Evolutionary conservation across 1,140 invertebrate species (phyloP).

Genomic region (Dendroctonus ponderosae): DNA sequence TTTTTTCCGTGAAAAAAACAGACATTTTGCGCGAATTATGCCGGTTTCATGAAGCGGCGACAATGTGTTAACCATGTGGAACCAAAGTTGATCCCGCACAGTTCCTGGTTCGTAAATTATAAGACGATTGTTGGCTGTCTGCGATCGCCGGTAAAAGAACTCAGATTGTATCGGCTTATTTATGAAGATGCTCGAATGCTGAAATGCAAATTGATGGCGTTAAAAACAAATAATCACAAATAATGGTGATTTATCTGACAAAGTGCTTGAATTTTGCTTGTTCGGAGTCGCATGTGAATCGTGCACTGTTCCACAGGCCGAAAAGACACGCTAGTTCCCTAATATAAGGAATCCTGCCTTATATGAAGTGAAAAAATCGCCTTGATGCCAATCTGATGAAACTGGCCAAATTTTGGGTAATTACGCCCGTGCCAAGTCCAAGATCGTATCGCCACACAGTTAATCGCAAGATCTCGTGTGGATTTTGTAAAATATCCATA

Average conservation of each 20-base stretch:
- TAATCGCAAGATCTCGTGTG: conserved; percentile 26
- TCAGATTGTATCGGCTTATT: conserved; percentile 24
- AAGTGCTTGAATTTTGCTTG: background rate
- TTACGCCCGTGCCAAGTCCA: conserved; percentile 13
- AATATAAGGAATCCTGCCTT: no score
- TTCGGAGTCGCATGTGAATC: background rate
- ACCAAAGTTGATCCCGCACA: no score
- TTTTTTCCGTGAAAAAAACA: no score
- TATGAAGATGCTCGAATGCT: conserved; percentile 23
- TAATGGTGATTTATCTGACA: conserved; percentile 13
- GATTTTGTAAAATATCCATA: conserved; percentile 23
- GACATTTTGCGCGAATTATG: no score
- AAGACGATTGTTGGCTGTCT: conserved; percentile 14
- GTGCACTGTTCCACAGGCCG: background rate
- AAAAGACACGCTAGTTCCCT: background rate
- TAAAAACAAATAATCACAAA: conserved; percentile 25
- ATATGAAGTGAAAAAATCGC: conserved; percentile 8
- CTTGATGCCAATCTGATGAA: conserved; percentile 16
- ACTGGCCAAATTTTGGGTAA: conserved; percentile 19
- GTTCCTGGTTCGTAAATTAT: conserved; percentile 23
- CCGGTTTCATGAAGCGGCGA: no score
- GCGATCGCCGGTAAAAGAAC: background rate
- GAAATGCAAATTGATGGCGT: conserved; percentile 21
- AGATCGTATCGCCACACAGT: conserved; percentile 17
- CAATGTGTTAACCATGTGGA: no score